phyloP scores from a whole-genome alignment of 2,888 invertebrate genomes.

The Ellobium chinense region DNA sequence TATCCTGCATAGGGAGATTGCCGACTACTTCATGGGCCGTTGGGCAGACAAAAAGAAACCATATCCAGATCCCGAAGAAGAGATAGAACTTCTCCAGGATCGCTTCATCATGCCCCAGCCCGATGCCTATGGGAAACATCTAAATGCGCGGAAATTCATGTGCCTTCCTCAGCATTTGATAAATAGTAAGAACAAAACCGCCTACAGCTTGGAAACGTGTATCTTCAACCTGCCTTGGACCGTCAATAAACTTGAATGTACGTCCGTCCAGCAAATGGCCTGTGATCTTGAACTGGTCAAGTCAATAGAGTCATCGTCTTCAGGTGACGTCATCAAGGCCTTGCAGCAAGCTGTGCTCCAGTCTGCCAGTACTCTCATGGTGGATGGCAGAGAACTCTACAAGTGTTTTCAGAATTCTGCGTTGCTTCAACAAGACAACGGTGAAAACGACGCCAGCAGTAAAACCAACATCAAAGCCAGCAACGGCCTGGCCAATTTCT shows the following conservation, averaged over 20 bases:
- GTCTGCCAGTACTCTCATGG: slow-evolving; percentile 1
- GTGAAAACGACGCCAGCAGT: not conserved
- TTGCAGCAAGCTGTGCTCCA: slow-evolving; percentile 24
- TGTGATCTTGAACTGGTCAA: slow-evolving; percentile 46
- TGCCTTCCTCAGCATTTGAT: slow-evolving; percentile 48
- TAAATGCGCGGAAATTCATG: slow-evolving; percentile 45
- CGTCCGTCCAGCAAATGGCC: slow-evolving; percentile 43
- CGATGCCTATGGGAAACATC: slow-evolving; percentile 17
- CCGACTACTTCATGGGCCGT: slow-evolving; percentile 41
- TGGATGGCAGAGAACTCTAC: slow-evolving; percentile 29
- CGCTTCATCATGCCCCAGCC: slow-evolving; percentile 45
- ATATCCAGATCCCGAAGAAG: slow-evolving; percentile 20
- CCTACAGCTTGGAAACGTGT: slow-evolving; percentile 20
- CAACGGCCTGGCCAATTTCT: slow-evolving; percentile 6
- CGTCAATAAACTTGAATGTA: slow-evolving; percentile 38
- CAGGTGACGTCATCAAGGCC: slow-evolving; percentile 17
- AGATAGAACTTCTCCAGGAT: slow-evolving; percentile 18
- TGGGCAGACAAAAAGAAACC: slow-evolving; percentile 42
- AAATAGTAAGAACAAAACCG: slow-evolving; percentile 9
- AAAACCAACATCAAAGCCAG: not conserved
- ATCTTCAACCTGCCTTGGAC: slow-evolving; percentile 47
- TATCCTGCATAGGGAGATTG: slow-evolving; percentile 27
- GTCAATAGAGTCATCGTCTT: slow-evolving; percentile 17
- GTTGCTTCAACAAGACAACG: not conserved
- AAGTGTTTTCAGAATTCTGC: slow-evolving; percentile 10